Base-by-base conservation (phyloP, 1,140 invertebrate genomes). In the Melanaphis sacchari region DNA sequence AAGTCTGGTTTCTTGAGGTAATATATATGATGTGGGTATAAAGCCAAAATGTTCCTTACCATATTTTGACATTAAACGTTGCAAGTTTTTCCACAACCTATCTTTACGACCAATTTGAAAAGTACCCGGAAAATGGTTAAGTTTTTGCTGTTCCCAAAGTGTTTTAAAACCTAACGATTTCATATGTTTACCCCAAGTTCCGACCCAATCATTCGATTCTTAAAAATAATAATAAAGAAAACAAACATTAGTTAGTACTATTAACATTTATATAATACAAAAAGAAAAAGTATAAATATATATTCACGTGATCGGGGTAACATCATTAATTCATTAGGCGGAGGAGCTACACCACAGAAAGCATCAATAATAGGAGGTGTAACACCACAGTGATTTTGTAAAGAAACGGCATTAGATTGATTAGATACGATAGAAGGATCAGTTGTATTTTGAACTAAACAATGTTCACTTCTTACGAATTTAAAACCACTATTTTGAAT, bases 31-130 rank as follows among this genome's bases (percentile, higher is more conserved):
- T 94, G 97, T 97, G 6, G 99, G 99, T 95, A 99, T 98, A 95
- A 99, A 99, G 90, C 97, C 97, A 95, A 98, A 98, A 94, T 95
- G 95, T 93, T 54, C 97, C 89, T 96, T 96, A 15, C 98, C 97
- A 95, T 97, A 97, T 94, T 97, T 97, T 0, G 96, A 95, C 94
- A 97, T 97, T 94, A 98, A 96, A 94, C 97, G 96, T 94, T 97
- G 97, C 1, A 98, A 96, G 94, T 98, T 98, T 46, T 97, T 96
- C 98, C 99, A 99, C 46, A 99, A 96, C 41, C 98, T 96, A 95
- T 99, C 99, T 95, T 99, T 99, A 0, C 99, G 96, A 1, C 99
- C 99, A 88, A 99, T 97, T 95, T 99, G 98, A 95, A 99, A 99
- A 18, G 98, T 98, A 26, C 99, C 99, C 0, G 99, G 99, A 95